Conservation (phyloP, 1,140 invertebrate species). For the Drosophila eugracilis region DNA sequence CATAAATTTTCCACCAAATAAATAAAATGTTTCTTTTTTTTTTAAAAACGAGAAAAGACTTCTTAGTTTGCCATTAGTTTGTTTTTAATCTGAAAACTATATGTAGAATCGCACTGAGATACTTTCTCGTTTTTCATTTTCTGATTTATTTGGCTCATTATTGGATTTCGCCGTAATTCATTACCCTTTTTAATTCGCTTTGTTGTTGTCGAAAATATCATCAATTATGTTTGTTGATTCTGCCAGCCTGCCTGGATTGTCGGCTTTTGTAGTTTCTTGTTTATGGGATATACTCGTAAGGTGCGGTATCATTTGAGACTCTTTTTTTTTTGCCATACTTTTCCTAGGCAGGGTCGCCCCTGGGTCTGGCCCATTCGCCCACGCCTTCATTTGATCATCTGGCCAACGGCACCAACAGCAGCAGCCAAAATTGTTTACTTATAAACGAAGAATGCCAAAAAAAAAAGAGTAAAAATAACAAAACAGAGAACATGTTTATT, state of each 20-base stretch:
- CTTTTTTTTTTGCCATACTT: constrained; percentile 16
- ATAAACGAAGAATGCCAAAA: constrained; percentile 1
- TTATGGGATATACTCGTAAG: constrained; percentile 29
- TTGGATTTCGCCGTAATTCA: constrained; percentile 36
- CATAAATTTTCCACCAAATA: constrained; percentile 22
- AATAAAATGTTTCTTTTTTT: neutral
- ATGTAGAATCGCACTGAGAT: constrained; percentile 25
- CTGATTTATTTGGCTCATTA: constrained; percentile 46
- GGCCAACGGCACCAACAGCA: constrained; percentile 29
- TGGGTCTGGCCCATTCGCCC: constrained; percentile 55
- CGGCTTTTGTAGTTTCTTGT: constrained; percentile 36
- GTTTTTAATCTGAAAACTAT: constrained; percentile 5
- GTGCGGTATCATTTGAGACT: constrained; percentile 43
- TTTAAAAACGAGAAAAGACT: neutral
- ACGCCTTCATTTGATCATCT: constrained; percentile 40
- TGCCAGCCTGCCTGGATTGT: constrained; percentile 19
- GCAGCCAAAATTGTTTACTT: constrained; percentile 45
- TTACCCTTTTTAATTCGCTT: constrained; percentile 42
- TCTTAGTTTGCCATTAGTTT: constrained; percentile 6
- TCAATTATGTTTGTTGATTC: constrained; percentile 59
- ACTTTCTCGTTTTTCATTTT: constrained; percentile 31
- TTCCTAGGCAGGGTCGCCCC: constrained; percentile 40
- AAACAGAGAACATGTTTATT: constrained; percentile 53
- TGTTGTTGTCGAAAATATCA: constrained; percentile 49
- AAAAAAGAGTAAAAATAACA: constrained; percentile 16